Conservation (phyloP, 2,888 invertebrate genomes). For the Heteropelma amictum region DNA sequence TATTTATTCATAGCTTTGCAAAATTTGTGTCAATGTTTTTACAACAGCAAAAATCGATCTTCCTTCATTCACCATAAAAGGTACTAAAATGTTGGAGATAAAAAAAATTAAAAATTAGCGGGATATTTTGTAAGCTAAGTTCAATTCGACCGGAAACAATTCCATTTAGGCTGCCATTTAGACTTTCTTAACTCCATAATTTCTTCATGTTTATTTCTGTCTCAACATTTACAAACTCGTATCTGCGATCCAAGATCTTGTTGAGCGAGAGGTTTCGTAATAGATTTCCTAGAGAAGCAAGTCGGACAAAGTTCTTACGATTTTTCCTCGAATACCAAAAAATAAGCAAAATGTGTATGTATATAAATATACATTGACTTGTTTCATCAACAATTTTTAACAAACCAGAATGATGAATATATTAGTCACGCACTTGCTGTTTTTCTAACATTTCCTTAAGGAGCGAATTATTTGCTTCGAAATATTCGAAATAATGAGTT, state of each 20-base stretch:
- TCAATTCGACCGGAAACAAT: not conserved
- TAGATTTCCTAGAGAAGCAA: slow-evolving; percentile 36
- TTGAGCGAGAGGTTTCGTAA: slow-evolving; percentile 47
- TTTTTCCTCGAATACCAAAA: not conserved
- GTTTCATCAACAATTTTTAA: slow-evolving; percentile 31
- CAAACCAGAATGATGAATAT: slow-evolving; percentile 39
- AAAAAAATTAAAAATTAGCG: too few relatives aligned
- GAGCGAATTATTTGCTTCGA: too few relatives aligned
- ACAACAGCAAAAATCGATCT: too few relatives aligned
- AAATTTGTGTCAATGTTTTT: too few relatives aligned
- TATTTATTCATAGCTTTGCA: too few relatives aligned
- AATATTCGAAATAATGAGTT: too few relatives aligned
- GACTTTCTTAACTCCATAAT: slow-evolving; percentile 9
- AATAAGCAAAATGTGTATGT: too few relatives aligned
- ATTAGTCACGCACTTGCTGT: slow-evolving; percentile 47
- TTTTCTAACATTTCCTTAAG: slow-evolving; percentile 35
- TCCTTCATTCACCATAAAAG: too few relatives aligned
- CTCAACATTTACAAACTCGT: not conserved
- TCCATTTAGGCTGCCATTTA: not conserved
- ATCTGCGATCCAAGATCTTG: slow-evolving; percentile 26
- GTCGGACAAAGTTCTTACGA: too few relatives aligned
- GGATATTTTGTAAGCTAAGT: too few relatives aligned
- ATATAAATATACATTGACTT: not conserved
- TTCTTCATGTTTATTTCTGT: not conserved
- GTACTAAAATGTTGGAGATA: too few relatives aligned